phyloP scores from a whole-genome alignment of 92 coral and sea anemone genomes.

The Phenganax subtilis region DNA sequence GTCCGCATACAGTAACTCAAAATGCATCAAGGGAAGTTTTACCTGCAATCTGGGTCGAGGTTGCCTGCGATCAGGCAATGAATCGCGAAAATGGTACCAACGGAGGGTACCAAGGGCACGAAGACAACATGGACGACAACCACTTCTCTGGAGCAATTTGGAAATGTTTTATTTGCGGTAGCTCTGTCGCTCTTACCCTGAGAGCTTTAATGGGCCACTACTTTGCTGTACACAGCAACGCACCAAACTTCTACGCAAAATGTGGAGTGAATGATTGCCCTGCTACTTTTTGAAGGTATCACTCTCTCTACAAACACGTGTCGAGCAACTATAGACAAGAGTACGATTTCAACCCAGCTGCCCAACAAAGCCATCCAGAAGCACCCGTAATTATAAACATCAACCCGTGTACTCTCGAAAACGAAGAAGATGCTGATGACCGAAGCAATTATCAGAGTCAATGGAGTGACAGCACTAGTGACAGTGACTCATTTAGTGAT shows the following conservation, averaged over 20 bases:
- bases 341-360: neutral
- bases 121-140: too few species aligned
- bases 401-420: neutral
- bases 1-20: too few species aligned
- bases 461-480: too few species aligned
- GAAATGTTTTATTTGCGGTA: conserved; percentile 7
- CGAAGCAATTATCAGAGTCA: too few species aligned
- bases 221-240: conserved; percentile 15
- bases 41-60: too few species aligned
- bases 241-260: neutral
- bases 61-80: too few species aligned
- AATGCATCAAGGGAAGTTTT: too few species aligned
- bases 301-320: neutral
- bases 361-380: neutral
- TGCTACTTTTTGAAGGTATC: neutral
- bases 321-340: neutral
- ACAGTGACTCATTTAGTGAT: too few species aligned
- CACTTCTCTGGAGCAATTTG: neutral
- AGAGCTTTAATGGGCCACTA: conserved; percentile 13
- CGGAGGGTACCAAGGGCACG: too few species aligned
- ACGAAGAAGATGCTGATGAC: too few species aligned
- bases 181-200: neutral
- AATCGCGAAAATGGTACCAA: too few species aligned
- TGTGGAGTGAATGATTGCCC: neutral
- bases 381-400: neutral